phyloP scores from a whole-genome alignment of 2,797 vertebrate genomes.

The Pelobates cultripes region DNA sequence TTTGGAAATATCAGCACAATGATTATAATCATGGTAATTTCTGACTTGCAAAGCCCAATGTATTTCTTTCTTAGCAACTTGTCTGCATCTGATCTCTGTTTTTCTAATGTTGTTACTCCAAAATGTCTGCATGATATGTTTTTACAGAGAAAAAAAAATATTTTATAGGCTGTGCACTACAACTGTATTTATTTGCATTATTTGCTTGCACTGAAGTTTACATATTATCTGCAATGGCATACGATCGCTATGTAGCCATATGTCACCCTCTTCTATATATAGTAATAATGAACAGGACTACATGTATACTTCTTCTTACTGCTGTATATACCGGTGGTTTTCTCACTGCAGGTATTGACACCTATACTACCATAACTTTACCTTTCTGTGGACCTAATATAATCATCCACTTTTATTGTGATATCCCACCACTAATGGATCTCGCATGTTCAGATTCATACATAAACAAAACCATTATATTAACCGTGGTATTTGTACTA shows the following conservation, averaged over 20 bases:
- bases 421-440: conserved; percentile 63
- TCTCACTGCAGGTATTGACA: conserved; percentile 24
- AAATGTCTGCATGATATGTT: conserved; percentile 44
- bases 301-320: conserved; percentile 12
- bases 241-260: conserved; percentile 52
- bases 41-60: conserved; percentile 41
- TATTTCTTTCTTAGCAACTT: conserved; percentile 47
- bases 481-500: conserved; percentile 56
- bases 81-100: conserved; percentile 44
- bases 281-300: conserved; percentile 44
- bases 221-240: conserved; percentile 35
- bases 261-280: conserved; percentile 48
- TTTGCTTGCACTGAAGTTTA: conserved; percentile 46
- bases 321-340: conserved; percentile 32
- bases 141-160: conserved; percentile 24
- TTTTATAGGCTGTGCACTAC: conserved; percentile 37
- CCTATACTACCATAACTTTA: conserved; percentile 27
- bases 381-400: conserved; percentile 55
- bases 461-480: conserved; percentile 59
- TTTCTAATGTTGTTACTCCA: conserved; percentile 36
- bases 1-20: conserved; percentile 29
- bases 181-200: conserved; percentile 43
- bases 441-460: conserved; percentile 62
- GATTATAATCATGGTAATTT: conserved; percentile 8
- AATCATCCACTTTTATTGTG: conserved; percentile 70